Evolutionary conservation across 2,797 vertebrate genomes (phyloP), one percentile per base, ranked within the genome.

Genomic region (Lacerta viridis): DNA sequence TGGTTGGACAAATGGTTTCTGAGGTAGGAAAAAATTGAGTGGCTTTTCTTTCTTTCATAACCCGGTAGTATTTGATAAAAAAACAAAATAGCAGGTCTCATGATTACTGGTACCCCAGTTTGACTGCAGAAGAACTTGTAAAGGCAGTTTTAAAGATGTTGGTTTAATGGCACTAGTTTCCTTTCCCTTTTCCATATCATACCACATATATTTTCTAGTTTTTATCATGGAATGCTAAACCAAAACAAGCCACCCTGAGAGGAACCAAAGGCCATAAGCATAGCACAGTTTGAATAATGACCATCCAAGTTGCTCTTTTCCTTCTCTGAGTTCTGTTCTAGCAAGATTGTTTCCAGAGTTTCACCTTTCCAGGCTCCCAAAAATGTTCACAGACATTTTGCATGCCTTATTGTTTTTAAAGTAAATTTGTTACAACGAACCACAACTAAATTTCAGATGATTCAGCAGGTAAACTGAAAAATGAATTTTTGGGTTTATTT

Each of bases 401-500:
- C 66, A 43, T 27, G 8, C 15, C 36, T 64, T 88, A 6, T 4
- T 39, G 41, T 50, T 13, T 50, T 50, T 46, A 17, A 84, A 92
- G 29, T 6, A 80, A 61, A 20, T 41, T 4, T 72, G 29, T 36
- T 55, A 39, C 23, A 50, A 41, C 23, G 46, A 89, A 79, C 13
- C 25, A 1, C 71, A 76, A 61, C 97, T 97, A 98, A 90, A 98
- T 98, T 97, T 98, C 97, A 3, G 97, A 97, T 1, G 98, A 98
- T 97, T 99, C 98, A 88, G 87, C 15, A 83, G 98, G 90, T 93
- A 96, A 96, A 91, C 94, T 85, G 20, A 96, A 96, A 89, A 95
- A 95, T 25, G 96, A 82, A 25, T 90, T 93, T 55, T 96, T 93
- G 94, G 98, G 96, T 69, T 71, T 90, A 93, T 96, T 89, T 1